Conservation (phyloP, 2,113 vertebrate genomes). For the Corythornis cristatus region DNA sequence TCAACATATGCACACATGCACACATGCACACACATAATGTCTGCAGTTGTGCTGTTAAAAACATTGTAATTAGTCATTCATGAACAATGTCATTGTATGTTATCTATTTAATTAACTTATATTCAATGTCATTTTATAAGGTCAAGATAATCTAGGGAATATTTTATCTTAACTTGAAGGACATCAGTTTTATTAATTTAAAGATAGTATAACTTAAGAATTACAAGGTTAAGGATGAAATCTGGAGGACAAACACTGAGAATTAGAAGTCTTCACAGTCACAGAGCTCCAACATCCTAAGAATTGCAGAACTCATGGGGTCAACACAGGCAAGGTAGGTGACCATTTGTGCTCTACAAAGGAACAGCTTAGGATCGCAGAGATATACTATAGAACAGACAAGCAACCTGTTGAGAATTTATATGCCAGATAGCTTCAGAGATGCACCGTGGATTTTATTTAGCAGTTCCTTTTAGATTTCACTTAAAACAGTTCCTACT, state of each 20-base stretch:
- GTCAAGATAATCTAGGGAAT: neutral
- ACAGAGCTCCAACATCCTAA: neutral
- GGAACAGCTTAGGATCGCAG: neutral
- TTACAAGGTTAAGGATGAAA: neutral
- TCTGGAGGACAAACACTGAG: neutral
- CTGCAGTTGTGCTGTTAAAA: neutral
- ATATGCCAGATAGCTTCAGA: neutral
- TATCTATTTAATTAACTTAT: neutral
- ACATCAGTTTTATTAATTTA: neutral
- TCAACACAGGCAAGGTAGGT: neutral
- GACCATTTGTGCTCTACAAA: fast-evolving
- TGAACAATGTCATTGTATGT: neutral
- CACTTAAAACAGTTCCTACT: neutral
- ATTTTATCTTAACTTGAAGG: neutral
- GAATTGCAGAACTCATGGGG: neutral
- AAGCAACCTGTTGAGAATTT: neutral
- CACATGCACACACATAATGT: fast-evolving
- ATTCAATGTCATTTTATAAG: neutral
- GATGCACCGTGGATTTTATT: neutral
- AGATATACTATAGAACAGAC: neutral
- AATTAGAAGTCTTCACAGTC: fast-evolving
- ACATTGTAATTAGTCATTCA: neutral
- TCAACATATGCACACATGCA: fast-evolving
- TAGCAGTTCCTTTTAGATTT: neutral
- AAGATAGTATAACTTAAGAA: neutral